A percentile compares a stretch with the other conserved stretches of the same genome.
Conservation (phyloP, 1,140 invertebrate species). For the Dinothrombium tinctorium region DNA sequence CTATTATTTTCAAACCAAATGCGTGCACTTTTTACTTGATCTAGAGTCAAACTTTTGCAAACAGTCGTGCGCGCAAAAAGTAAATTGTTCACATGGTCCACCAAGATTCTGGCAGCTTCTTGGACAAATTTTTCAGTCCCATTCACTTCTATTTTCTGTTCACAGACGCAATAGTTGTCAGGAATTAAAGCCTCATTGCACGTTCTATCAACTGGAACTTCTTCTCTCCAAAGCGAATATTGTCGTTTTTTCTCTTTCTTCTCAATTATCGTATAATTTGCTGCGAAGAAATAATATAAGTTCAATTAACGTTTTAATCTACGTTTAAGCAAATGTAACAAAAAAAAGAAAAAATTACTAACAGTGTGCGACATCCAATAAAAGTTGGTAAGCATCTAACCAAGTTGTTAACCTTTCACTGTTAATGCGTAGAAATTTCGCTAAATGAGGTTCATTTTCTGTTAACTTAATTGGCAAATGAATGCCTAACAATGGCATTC, state of each 20-base stretch:
- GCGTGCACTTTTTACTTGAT: background rate
- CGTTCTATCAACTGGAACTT: slow-evolving; percentile 6
- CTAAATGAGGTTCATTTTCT: slow-evolving; percentile 12
- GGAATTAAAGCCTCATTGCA: slow-evolving; percentile 8
- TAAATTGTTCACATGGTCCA: background rate
- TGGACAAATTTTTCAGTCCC: background rate
- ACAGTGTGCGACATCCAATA: slow-evolving; percentile 15
- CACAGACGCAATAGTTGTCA: slow-evolving; percentile 8
- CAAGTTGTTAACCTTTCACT: slow-evolving; percentile 10
- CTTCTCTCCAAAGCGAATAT: background rate
- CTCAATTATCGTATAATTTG: background rate
- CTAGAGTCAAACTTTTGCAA: background rate
- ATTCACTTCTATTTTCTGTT: background rate
- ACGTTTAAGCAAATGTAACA: no score
- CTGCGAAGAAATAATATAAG: background rate
- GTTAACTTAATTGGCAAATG: slow-evolving; percentile 14
- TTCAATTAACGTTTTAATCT: no score
- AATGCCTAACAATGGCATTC: slow-evolving; percentile 19
- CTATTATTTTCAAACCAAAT: background rate
- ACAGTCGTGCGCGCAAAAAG: background rate
- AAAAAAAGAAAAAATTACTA: background rate
- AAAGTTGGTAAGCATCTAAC: slow-evolving; percentile 17
- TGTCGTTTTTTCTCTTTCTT: background rate
- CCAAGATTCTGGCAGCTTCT: background rate
- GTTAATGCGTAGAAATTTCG: slow-evolving; percentile 6